Conservation (phyloP, 2,888 invertebrate species). For the Nipponacmea schrenckii region DNA sequence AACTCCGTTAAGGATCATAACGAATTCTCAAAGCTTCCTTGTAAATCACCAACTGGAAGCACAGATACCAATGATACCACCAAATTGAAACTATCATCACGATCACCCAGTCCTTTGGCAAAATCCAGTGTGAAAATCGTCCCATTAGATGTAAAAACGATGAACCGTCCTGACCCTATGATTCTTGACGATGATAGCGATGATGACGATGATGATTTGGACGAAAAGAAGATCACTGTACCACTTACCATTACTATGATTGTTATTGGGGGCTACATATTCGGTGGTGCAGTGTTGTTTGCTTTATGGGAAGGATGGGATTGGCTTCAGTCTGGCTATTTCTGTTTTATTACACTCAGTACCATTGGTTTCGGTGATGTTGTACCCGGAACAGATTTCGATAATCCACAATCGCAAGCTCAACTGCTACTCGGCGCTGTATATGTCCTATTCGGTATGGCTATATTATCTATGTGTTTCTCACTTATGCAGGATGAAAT, state of each 20-base stretch:
- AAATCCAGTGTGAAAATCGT: conserved; percentile 45
- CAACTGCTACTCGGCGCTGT: conserved; percentile 62
- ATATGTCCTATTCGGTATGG: conserved; percentile 67
- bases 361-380: conserved; percentile 68
- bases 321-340: conserved; percentile 64
- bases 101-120: conserved; percentile 19
- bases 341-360: conserved; percentile 67
- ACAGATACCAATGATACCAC: conserved; percentile 26
- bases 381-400: conserved; percentile 60
- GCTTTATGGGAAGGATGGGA: conserved; percentile 67
- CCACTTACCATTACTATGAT: conserved; percentile 66
- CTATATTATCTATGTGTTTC: conserved; percentile 69
- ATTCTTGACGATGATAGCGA: conserved; percentile 50
- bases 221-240: conserved; percentile 63
- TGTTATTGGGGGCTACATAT: conserved; percentile 65
- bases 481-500: conserved; percentile 68
- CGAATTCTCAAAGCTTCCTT: conserved; percentile 44
- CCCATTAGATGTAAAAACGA: conserved; percentile 43
- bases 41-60: conserved; percentile 41
- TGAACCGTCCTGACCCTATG: conserved; percentile 38
- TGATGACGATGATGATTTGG: conserved; percentile 63
- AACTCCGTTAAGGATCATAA: conserved; percentile 33
- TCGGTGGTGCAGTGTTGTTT: conserved; percentile 65
- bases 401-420: conserved; percentile 55
- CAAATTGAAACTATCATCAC: conserved; percentile 18